Percentiles rank a stretch among this genome's conserved stretches.
Conservation (phyloP, 2,888 invertebrate genomes). For the Orthosia cruda region DNA sequence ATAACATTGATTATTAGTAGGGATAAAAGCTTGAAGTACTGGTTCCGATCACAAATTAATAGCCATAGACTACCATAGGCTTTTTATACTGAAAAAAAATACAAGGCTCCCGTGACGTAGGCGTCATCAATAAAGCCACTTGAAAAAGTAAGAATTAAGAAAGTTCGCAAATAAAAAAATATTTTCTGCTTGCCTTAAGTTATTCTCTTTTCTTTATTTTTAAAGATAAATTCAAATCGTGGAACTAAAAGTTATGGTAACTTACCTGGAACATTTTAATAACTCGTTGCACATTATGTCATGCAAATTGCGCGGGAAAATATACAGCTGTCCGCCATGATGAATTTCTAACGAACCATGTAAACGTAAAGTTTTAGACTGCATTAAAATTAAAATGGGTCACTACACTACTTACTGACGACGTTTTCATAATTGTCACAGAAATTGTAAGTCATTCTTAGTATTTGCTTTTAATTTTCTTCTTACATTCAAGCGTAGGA, state of each 20-base stretch:
- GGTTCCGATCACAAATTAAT: too few relatives aligned
- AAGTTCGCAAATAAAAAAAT: too few relatives aligned
- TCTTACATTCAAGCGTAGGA: background rate
- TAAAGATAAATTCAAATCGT: background rate
- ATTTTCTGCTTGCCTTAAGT: too few relatives aligned
- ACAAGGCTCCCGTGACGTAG: too few relatives aligned
- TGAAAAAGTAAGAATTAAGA: too few relatives aligned
- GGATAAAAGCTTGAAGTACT: too few relatives aligned
- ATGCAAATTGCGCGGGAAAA: slow-evolving; percentile 38
- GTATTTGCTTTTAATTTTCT: background rate
- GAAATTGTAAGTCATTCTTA: background rate
- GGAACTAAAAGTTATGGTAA: slow-evolving; percentile 11
- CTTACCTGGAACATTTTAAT: slow-evolving; percentile 29
- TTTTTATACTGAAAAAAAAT: too few relatives aligned
- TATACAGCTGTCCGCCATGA: slow-evolving; percentile 35
- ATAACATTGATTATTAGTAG: too few relatives aligned
- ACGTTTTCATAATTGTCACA: background rate
- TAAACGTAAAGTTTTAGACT: slow-evolving; percentile 8
- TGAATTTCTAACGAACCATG: slow-evolving; percentile 46
- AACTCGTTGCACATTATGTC: slow-evolving; percentile 31
- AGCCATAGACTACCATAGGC: too few relatives aligned
- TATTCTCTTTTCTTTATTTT: background rate
- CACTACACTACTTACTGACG: background rate
- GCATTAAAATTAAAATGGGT: slow-evolving; percentile 35
- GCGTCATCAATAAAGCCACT: too few relatives aligned